Percentiles rank a stretch among this genome's conserved stretches.
Conservation (phyloP, 2,113 vertebrate species). For the Willisornis vidua region DNA sequence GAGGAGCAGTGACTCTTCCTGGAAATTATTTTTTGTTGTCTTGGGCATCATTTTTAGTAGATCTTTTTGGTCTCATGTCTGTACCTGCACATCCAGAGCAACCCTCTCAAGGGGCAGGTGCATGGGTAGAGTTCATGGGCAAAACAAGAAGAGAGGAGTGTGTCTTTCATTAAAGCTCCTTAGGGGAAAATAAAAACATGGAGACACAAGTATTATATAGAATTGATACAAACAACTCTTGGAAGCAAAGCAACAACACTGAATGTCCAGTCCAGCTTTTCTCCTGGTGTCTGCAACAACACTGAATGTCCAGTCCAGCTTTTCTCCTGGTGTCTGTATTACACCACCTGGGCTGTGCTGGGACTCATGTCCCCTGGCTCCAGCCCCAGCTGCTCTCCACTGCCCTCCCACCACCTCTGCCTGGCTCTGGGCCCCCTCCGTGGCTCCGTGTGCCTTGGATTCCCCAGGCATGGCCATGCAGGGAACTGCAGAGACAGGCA, state of each 20-base stretch:
- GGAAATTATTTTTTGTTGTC: not conserved
- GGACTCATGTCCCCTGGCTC: rapidly evolving
- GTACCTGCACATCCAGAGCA: not conserved
- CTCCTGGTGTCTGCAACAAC: rapidly evolving
- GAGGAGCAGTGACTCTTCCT: not conserved
- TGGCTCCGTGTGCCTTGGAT: rapidly evolving
- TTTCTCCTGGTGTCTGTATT: rapidly evolving
- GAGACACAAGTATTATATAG: not conserved
- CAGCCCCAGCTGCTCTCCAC: not conserved
- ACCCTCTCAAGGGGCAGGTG: not conserved
- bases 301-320: not conserved
- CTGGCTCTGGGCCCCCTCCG: not conserved
- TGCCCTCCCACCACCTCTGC: rapidly evolving
- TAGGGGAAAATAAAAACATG: not conserved
- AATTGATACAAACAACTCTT: not conserved
- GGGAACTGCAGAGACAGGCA: rapidly evolving
- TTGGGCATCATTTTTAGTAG: not conserved
- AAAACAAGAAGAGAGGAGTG: not conserved
- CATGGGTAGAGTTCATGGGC: not conserved
- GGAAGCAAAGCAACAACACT: not conserved
- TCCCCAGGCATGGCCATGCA: rapidly evolving
- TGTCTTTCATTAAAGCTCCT: not conserved
- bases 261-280: not conserved
- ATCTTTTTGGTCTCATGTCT: not conserved
- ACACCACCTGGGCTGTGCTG: rapidly evolving